phyloP scores from a whole-genome alignment of 2,113 vertebrate genomes.

The Eulacestoma nigropectus region DNA sequence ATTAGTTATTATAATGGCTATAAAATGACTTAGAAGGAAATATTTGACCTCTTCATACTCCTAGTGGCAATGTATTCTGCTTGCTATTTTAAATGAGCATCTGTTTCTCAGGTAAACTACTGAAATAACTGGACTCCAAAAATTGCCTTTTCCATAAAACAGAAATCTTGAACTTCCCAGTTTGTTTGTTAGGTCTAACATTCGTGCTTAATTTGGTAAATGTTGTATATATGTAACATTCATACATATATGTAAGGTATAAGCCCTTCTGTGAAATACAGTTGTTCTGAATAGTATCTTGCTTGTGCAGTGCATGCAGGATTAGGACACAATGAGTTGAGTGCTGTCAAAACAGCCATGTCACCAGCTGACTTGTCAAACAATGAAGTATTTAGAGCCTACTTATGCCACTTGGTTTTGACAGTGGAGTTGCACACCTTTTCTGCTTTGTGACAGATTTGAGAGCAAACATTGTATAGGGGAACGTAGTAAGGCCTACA shows the following conservation, averaged over 20 bases:
- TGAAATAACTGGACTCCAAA: background rate
- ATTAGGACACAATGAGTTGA: background rate
- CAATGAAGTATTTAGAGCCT: background rate
- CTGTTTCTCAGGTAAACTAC: background rate
- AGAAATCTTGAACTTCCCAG: background rate
- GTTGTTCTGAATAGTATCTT: background rate
- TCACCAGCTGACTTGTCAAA: background rate
- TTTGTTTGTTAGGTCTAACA: background rate
- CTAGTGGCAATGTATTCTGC: background rate
- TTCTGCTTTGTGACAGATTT: background rate
- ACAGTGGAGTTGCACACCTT: background rate
- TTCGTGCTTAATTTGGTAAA: background rate
- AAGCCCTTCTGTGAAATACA: background rate
- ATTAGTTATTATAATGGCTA: background rate
- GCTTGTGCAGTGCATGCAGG: background rate
- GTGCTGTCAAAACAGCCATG: background rate
- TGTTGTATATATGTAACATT: background rate
- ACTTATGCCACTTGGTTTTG: background rate
- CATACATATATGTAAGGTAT: background rate
- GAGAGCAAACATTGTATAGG: background rate
- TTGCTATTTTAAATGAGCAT: background rate
- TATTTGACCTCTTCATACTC: background rate
- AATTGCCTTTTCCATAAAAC: background rate
- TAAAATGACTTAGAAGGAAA: background rate
- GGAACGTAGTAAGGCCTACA: background rate